phyloP scores from a whole-genome alignment of 2,888 invertebrate genomes.

The Mellilla xanthometata region DNA sequence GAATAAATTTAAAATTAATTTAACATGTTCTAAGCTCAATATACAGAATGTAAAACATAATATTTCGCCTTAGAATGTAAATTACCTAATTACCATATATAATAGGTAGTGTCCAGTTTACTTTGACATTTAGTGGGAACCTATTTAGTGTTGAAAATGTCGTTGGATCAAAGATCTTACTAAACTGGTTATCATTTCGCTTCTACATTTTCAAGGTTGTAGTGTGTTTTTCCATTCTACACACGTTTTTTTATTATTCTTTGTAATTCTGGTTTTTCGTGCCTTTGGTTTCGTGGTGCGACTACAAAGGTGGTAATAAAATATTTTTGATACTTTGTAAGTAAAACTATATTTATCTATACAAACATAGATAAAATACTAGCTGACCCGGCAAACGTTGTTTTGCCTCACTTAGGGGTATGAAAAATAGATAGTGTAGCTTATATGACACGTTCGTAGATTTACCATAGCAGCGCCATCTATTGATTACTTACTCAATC shows the following conservation, averaged over 20 bases:
- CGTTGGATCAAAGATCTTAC: slow-evolving; percentile 22
- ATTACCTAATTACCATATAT: slow-evolving; percentile 54
- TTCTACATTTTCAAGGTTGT: slow-evolving; percentile 32
- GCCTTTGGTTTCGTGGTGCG: too few species aligned
- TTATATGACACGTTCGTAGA: too few species aligned
- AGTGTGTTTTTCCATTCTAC: slow-evolving; percentile 34
- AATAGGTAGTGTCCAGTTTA: slow-evolving; percentile 41
- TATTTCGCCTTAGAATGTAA: slow-evolving; percentile 38
- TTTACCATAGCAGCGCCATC: too few species aligned
- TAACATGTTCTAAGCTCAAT: slow-evolving; percentile 1
- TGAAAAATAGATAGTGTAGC: too few species aligned
- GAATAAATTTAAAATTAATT: slow-evolving; percentile 7
- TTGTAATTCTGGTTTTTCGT: slow-evolving; percentile 19
- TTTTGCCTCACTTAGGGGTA: too few species aligned
- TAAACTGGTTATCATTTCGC: slow-evolving; percentile 32
- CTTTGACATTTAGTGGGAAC: slow-evolving; percentile 40
- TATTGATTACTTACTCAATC: too few species aligned
- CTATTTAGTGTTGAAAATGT: slow-evolving; percentile 19
- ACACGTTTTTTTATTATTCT: slow-evolving; percentile 28
- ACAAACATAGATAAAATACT: too few species aligned
- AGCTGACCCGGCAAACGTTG: too few species aligned
- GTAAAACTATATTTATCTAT: too few species aligned
- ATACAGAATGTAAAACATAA: slow-evolving; percentile 17
- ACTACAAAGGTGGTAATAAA: too few species aligned
- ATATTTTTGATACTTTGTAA: too few species aligned